Base-by-base conservation (phyloP, 2,113 vertebrate genomes). In the Saguinus imperator region DNA sequence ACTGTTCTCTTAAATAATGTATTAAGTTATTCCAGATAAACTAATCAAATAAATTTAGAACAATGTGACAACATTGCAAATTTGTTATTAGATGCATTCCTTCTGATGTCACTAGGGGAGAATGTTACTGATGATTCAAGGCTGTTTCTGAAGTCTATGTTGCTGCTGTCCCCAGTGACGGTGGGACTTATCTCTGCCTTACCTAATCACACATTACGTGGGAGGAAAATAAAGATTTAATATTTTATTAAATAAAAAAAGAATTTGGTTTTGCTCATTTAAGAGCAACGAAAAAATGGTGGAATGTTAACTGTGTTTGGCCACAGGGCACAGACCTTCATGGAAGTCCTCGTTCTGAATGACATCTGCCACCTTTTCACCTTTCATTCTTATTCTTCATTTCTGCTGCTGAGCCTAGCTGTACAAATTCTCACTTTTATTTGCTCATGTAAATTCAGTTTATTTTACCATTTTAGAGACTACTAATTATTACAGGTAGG, bases 161-260 rank as follows among this genome's bases (percentile, higher is more conserved):
- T 99, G 99, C 99, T 99, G 99, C 98, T 98, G 97, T 98, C 98
- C 97, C 93, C 43, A 82, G 37, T 55, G 97, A 95, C 58, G 94
- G 89, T 94, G 96, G 61, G 97, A 96, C 93, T 95, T 94, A 97
- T 91, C 97, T 99, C 98, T 99, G 99, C 99, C 99, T 99, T 99
- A 99, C 97, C 85, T 95, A 97, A 98, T 98, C 95, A 80, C 43
- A 96, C 97, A 97, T 97, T 98, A 97, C 96, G 90, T 97, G 73
- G 52, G 37, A 72, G 61, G 35, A 96, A 80, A 79, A 87, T 96
- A 88, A 89, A 96, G 96, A 96, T 96, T 98, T 98, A 96, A 95
- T 97, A 97, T 98, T 97, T 97, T 94, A 97, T 97, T 96, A 96
- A 93, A 84, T 97, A 97, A 96, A 97, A 95, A 96, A 93, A 98